Evolutionary conservation across 2,113 vertebrate genomes (phyloP).

Genomic region (Hemibates koningsi): DNA sequence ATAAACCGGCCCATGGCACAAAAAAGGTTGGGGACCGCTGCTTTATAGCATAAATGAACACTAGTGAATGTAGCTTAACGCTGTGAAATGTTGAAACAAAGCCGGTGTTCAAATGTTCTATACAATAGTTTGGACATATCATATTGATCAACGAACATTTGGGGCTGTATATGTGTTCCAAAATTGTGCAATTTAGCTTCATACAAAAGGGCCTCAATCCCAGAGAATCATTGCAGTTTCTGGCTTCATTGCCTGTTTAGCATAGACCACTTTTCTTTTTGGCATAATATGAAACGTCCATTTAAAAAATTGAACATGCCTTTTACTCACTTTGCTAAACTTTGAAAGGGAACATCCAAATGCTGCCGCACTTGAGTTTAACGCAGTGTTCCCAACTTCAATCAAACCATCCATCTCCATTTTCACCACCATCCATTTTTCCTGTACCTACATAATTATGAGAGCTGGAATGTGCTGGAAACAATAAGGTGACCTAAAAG

Average conservation of each 20-base stretch:
- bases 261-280: neutral
- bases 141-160: neutral
- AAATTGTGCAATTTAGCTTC: neutral
- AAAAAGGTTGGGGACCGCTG: accelerated
- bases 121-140: neutral
- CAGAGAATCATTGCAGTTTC: neutral
- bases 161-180: accelerated
- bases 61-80: neutral
- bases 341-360: neutral
- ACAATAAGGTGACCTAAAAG: neutral
- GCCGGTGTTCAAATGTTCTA: neutral
- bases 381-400: accelerated
- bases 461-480: neutral
- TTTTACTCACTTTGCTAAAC: neutral
- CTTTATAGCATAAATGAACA: neutral
- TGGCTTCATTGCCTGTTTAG: neutral
- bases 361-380: neutral
- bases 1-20: accelerated
- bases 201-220: neutral
- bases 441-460: neutral
- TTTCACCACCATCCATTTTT: neutral
- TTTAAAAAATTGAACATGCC: neutral
- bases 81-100: neutral
- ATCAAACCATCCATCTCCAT: neutral
- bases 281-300: accelerated